These are phyloP conservation scores for Patella depressa DNA, from an alignment of 2,888 invertebrate genomes.

Conservation along the genomic window DNA sequence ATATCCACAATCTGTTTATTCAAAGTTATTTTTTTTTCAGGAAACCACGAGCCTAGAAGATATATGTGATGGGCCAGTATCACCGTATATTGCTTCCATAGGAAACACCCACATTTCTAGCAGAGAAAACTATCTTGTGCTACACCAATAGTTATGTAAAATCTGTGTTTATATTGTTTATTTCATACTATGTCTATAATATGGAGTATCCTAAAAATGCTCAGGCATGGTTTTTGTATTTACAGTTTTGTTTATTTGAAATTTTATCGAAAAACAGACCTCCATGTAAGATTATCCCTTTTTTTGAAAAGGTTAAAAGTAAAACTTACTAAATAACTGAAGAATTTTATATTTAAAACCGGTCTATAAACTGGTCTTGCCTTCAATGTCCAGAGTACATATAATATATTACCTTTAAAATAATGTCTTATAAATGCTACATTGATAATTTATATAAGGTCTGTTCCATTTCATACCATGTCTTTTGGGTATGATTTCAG, in stretches of 20 bases:
- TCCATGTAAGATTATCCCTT: background rate
- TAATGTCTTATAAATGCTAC: too few species aligned
- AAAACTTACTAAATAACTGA: too few species aligned
- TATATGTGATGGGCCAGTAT: background rate
- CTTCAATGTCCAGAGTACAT: too few species aligned
- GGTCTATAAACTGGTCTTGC: too few species aligned
- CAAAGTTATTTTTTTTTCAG: background rate
- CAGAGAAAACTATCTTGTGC: background rate
- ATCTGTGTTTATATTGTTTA: conserved; percentile 4
- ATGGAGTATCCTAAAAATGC: conserved; percentile 3
- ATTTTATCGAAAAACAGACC: background rate
- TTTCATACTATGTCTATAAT: background rate
- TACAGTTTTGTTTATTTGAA: conserved; percentile 3
- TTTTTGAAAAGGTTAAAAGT: too few species aligned
- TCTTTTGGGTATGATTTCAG: too few species aligned
- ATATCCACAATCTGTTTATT: background rate
- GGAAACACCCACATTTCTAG: background rate
- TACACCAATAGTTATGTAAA: background rate
- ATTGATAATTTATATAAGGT: too few species aligned
- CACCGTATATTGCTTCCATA: background rate
- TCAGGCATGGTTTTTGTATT: background rate
- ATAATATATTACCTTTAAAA: too few species aligned
- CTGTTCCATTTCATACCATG: too few species aligned
- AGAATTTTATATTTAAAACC: too few species aligned
- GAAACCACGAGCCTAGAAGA: background rate